Base-by-base conservation (phyloP, 2,797 vertebrate genomes). In the Pantherophis vulpinus region DNA sequence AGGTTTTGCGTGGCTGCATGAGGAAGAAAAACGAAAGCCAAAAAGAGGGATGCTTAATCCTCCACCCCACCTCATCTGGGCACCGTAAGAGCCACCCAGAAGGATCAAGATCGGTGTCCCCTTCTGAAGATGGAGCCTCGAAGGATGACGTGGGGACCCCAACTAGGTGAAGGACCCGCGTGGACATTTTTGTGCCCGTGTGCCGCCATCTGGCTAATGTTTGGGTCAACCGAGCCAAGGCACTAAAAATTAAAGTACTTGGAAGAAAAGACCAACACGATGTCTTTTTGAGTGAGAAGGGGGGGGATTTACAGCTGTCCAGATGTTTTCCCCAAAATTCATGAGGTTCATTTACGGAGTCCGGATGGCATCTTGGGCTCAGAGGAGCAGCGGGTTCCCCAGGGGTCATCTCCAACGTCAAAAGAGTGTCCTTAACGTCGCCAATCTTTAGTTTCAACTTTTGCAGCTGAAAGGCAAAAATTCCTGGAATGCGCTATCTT, bases 171-270 rank as follows among this genome's bases (percentile, higher is more conserved):
- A 56, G 87, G 83, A 11, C 16, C 25, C 0, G 0, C 70, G 51
- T 16, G 5, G 32, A 59, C 27, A 12, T n/a, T 74, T 86, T 92
- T n/a, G 2, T 2, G n/a, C 20, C 56, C 59, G 23, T 12, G 61
- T 87, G 2, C 88, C 88, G 56, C 1, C n/a, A 94, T 90, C 92
- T 93, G 61, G 11, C 51, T 92, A 32, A 74, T 32, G n/a, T 74
- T 79, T 55, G 25, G 1, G 8, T n/a, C 91, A 89, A 89, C 32
- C 55, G n/a, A n/a, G 32, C 23, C 1, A 6, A 55, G 5, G 16
- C 90, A 12, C 91, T 59, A 86, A 95, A 88, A 97, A 96, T 96
- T 97, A 97, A 97, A 83, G 4, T 0, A 5, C 25, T 89, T 51
- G 9, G 74, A 11, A 4, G 9, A 83, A 16, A 61, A 93, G 94